Evolutionary conservation across 2,888 invertebrate species (phyloP).

Genomic region (Heteromurus nitidus): DNA sequence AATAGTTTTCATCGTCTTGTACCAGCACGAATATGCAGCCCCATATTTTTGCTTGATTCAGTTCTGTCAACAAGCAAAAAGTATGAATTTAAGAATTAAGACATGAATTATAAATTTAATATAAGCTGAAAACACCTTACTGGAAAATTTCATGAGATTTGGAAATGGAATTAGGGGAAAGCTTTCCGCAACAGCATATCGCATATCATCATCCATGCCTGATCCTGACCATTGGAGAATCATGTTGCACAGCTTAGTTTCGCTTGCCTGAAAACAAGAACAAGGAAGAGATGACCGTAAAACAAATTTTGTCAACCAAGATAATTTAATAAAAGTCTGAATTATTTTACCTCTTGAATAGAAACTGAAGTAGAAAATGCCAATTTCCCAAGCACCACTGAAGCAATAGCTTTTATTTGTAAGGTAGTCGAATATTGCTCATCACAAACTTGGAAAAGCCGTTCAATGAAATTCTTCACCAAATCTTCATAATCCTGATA

Average conservation of each 20-base stretch:
- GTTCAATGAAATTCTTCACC: slow-evolving; percentile 19
- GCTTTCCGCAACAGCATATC: slow-evolving; percentile 64
- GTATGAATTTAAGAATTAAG: too few species aligned
- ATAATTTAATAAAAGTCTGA: too few species aligned
- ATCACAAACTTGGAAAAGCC: slow-evolving; percentile 50
- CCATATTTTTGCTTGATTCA: slow-evolving; percentile 68
- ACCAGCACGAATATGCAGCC: slow-evolving; percentile 57
- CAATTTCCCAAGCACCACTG: slow-evolving; percentile 57
- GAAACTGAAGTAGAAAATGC: slow-evolving; percentile 22
- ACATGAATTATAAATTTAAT: too few species aligned
- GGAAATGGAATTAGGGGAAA: slow-evolving; percentile 56
- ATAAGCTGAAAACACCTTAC: slow-evolving; percentile 11
- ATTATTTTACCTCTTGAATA: slow-evolving; percentile 28
- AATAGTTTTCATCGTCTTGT: slow-evolving; percentile 69
- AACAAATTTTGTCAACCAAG: too few species aligned
- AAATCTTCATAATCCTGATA: slow-evolving; percentile 9
- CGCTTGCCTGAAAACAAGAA: slow-evolving; percentile 11
- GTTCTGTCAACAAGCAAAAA: slow-evolving; percentile 21
- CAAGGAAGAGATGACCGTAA: too few species aligned
- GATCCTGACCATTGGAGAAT: slow-evolving; percentile 63
- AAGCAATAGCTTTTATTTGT: slow-evolving; percentile 52
- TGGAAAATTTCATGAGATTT: slow-evolving; percentile 34
- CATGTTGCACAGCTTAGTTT: slow-evolving; percentile 28
- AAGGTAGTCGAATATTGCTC: slow-evolving; percentile 47
- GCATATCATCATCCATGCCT: slow-evolving; percentile 66